Conservation (phyloP, 2,888 invertebrate genomes). For the Steinernema hermaphroditum region DNA sequence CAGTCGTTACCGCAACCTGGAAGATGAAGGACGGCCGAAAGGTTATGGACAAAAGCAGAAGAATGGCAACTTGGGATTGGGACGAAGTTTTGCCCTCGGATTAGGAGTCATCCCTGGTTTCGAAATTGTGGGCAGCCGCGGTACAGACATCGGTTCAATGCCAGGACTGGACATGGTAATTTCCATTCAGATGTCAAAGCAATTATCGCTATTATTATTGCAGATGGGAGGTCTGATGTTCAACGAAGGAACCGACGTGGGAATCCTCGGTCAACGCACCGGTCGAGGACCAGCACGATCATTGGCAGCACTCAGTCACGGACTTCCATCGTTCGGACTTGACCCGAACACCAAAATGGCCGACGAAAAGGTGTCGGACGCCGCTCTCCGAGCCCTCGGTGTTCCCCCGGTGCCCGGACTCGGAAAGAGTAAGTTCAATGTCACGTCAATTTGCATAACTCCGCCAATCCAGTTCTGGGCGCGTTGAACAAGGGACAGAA, state of each 20-base stretch:
- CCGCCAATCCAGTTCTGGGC: conserved; percentile 7
- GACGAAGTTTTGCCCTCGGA: conserved; percentile 55
- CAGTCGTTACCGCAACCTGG: conserved; percentile 38
- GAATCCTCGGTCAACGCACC: conserved; percentile 51
- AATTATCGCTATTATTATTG: neutral
- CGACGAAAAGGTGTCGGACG: conserved; percentile 34
- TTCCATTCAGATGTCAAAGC: too few species aligned
- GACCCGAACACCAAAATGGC: conserved; percentile 36
- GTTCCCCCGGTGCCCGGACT: conserved; percentile 41
- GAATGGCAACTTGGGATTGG: conserved; percentile 58
- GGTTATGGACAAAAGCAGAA: conserved; percentile 64
- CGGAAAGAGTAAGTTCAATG: conserved; percentile 36
- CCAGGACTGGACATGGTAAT: conserved; percentile 37
- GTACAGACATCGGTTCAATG: conserved; percentile 36
- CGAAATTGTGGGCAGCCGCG: conserved; percentile 31
- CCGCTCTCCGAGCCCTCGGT: conserved; percentile 38
- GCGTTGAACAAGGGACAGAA: conserved; percentile 19
- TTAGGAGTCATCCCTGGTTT: conserved; percentile 56
- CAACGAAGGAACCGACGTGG: conserved; percentile 55
- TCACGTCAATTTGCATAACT: neutral
- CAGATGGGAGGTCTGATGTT: conserved; percentile 52
- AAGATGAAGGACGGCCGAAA: conserved; percentile 42
- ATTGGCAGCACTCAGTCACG: conserved; percentile 50
- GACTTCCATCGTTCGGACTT: conserved; percentile 39
- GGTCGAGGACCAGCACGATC: conserved; percentile 56